Evolutionary conservation across 2,888 invertebrate genomes (phyloP).

Genomic region (Unio pictorum): DNA sequence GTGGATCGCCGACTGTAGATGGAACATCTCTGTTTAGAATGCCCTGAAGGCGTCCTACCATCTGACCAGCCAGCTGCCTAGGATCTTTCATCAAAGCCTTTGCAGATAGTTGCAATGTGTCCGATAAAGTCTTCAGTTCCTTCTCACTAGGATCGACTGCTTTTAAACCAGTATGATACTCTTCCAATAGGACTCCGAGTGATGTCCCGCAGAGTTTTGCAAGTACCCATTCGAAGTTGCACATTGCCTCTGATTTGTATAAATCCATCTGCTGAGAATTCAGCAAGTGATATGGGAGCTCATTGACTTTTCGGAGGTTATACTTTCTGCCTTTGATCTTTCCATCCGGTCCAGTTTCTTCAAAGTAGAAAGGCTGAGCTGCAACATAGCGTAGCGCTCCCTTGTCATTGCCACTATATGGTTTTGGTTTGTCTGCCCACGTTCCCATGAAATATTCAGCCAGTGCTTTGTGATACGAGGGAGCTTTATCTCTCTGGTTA

Average conservation of each 20-base stretch:
- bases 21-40: constrained; percentile 65
- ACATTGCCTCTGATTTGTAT: constrained; percentile 81
- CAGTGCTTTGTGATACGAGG: constrained; percentile 68
- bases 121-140: constrained; percentile 75
- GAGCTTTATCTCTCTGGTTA: constrained; percentile 62
- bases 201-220: constrained; percentile 86
- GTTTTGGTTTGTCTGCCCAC: constrained; percentile 60
- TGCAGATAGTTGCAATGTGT: constrained; percentile 81
- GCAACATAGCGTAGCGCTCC: constrained; percentile 45
- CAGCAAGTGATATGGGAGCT: constrained; percentile 85
- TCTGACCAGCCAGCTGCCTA: constrained; percentile 84
- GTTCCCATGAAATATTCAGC: constrained; percentile 67
- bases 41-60: constrained; percentile 73
- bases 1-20: constrained; percentile 61
- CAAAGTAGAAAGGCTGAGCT: constrained; percentile 54
- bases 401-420: constrained; percentile 52
- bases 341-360: constrained; percentile 32
- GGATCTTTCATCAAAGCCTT: constrained; percentile 86
- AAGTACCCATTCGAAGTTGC: constrained; percentile 84
- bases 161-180: constrained; percentile 76
- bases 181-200: constrained; percentile 83
- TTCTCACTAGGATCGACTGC: constrained; percentile 57
- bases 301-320: constrained; percentile 86
- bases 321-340: constrained; percentile 70
- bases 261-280: constrained; percentile 73